A percentile compares a stretch with the other conserved stretches of the same genome.
These are phyloP conservation scores for Agrochola circellaris DNA, from an alignment of 2,888 invertebrate genomes.

Conservation along the genomic window DNA sequence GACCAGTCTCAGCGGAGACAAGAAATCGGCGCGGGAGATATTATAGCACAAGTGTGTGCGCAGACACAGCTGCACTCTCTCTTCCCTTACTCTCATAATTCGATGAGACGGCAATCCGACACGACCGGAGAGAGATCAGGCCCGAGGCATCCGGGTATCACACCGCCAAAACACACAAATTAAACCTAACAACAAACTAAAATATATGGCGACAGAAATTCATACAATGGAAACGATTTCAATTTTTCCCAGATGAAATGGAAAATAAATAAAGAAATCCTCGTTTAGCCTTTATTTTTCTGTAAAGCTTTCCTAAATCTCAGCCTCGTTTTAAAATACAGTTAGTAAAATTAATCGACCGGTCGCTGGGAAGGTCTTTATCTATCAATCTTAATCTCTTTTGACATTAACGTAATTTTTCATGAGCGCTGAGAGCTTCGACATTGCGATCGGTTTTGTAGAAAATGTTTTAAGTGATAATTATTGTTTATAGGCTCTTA, in stretches of 20 bases:
- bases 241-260: not conserved
- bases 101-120: too few relatives aligned
- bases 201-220: not conserved
- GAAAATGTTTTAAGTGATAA: constrained; percentile 10
- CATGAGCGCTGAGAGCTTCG: constrained; percentile 10
- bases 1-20: too few relatives aligned
- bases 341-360: constrained; percentile 24
- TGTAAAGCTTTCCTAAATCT: not conserved
- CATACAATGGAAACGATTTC: not conserved
- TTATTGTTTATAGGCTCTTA: not conserved
- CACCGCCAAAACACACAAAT: too few relatives aligned
- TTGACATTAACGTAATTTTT: constrained; percentile 34
- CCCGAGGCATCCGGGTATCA: too few relatives aligned
- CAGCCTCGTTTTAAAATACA: not conserved
- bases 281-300: not conserved
- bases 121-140: too few relatives aligned
- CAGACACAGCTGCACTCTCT: too few relatives aligned
- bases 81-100: too few relatives aligned
- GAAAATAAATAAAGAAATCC: not conserved
- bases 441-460: not conserved
- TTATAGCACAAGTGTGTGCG: too few relatives aligned
- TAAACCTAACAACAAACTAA: too few relatives aligned
- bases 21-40: too few relatives aligned
- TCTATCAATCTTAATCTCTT: constrained; percentile 38
- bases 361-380: not conserved